A percentile compares a stretch with the other conserved stretches of the same genome.
phyloP scores from a whole-genome alignment of 2,113 vertebrate species.

The Sylvilagus bachmani region DNA sequence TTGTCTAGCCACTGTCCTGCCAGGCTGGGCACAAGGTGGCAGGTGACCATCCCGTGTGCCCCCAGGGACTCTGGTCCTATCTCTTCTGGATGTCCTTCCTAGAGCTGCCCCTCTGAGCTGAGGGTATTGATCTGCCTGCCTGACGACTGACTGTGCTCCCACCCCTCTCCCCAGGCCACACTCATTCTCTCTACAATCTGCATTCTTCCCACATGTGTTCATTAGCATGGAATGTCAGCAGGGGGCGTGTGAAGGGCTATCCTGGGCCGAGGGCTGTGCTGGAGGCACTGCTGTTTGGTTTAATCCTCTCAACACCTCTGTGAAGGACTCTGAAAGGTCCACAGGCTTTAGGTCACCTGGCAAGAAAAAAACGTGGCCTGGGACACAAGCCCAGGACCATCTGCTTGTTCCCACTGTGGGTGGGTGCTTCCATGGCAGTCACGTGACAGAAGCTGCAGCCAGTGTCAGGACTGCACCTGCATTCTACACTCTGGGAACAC shows the following conservation, averaged over 20 bases:
- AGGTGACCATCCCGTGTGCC: neutral
- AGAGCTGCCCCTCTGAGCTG: neutral
- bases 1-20: neutral
- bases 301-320: neutral
- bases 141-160: neutral
- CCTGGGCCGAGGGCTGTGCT: neutral
- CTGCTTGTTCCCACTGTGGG: neutral
- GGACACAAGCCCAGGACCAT: neutral
- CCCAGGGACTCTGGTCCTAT: neutral
- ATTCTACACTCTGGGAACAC: neutral
- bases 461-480: neutral
- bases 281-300: neutral
- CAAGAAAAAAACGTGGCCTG: neutral
- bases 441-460: neutral
- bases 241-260: neutral
- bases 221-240: neutral
- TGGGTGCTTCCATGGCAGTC: neutral
- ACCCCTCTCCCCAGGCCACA: neutral
- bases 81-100: neutral
- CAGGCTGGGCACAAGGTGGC: neutral
- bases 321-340: neutral
- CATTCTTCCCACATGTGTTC: neutral
- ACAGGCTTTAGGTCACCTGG: neutral
- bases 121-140: neutral
- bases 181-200: neutral